phyloP scores from a whole-genome alignment of 2,113 vertebrate genomes.

The Spea bombifrons region DNA sequence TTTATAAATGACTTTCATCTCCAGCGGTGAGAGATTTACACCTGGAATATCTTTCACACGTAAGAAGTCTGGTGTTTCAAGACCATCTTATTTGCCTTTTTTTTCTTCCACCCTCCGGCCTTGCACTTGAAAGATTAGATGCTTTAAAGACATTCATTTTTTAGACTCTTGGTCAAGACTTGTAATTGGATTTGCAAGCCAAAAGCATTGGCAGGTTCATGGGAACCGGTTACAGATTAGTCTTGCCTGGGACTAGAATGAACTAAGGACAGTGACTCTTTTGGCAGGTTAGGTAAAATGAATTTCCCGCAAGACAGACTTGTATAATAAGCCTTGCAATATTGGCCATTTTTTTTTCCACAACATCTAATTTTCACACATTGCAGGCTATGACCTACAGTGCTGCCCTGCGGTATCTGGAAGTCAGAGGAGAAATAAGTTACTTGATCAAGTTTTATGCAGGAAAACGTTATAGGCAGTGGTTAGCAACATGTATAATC shows the following conservation, averaged over 20 bases:
- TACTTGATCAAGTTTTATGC: too few relatives aligned
- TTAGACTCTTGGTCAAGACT: constrained; percentile 32
- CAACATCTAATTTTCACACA: too few relatives aligned
- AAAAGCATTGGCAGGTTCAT: constrained; percentile 36
- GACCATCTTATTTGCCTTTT: constrained; percentile 9
- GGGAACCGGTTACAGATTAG: constrained; percentile 24
- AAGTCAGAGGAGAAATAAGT: too few relatives aligned
- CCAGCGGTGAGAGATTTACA: constrained; percentile 35
- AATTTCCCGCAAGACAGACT: neutral
- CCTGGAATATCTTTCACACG: constrained; percentile 31
- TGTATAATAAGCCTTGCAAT: neutral
- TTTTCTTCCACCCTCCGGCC: constrained; percentile 17
- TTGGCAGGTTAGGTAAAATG: neutral
- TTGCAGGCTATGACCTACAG: too few relatives aligned
- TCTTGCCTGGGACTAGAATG: constrained; percentile 3
- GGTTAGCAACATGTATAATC: too few relatives aligned
- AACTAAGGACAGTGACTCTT: constrained; percentile 10
- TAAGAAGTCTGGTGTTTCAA: constrained; percentile 8
- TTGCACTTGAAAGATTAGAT: constrained; percentile 44
- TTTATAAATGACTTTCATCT: constrained; percentile 41
- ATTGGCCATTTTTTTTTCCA: neutral
- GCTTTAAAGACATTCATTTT: constrained; percentile 41
- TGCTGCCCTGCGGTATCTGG: too few relatives aligned
- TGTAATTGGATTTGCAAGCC: constrained; percentile 41
- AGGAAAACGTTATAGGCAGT: too few relatives aligned